Conservation (phyloP, 2,113 vertebrate species). For the Uria aalge region DNA sequence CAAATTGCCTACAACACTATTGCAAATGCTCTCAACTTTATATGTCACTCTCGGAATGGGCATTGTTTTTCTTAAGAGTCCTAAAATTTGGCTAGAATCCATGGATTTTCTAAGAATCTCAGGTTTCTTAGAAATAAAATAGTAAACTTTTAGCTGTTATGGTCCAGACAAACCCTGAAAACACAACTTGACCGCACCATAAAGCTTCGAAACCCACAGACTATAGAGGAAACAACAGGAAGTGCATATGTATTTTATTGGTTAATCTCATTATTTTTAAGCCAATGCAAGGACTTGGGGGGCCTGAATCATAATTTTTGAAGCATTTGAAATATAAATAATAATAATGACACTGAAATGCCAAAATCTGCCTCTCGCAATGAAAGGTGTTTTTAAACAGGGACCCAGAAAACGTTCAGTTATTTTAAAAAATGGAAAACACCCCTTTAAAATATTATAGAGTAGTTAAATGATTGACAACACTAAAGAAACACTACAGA, state of each 20-base stretch:
- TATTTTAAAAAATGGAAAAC: background rate
- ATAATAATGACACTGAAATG: background rate
- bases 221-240: background rate
- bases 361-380: background rate
- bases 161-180: conserved; percentile 1
- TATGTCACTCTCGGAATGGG: background rate
- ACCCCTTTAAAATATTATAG: background rate
- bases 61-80: background rate
- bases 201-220: background rate
- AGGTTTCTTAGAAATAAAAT: conserved; percentile 39
- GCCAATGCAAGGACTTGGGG: background rate
- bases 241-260: background rate
- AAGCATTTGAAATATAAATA: background rate
- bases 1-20: background rate
- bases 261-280: background rate
- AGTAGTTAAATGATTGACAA: background rate
- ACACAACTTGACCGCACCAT: background rate
- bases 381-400: background rate
- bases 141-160: background rate
- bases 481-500: background rate
- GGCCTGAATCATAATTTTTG: background rate
- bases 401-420: background rate
- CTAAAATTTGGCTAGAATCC: background rate
- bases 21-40: background rate
- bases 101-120: background rate